These are phyloP conservation scores for Elephantulus edwardii DNA, from an alignment of 2,113 vertebrate genomes.

Conservation along the genomic window DNA sequence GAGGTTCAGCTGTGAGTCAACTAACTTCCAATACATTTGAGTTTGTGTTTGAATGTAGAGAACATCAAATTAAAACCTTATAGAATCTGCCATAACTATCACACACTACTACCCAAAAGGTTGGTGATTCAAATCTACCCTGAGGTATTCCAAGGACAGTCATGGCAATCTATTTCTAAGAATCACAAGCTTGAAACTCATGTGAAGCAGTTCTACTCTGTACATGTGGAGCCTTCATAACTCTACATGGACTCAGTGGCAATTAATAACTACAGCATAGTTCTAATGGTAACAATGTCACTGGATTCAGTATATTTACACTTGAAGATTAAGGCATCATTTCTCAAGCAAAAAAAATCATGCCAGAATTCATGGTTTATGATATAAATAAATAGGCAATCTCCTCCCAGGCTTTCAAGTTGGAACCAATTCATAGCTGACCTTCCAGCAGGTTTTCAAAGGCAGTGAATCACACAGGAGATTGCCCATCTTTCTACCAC, in stretches of 20 bases:
- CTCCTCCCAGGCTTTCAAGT: too few relatives aligned
- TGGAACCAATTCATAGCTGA: too few relatives aligned
- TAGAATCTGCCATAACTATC: background rate
- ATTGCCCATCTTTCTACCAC: too few relatives aligned
- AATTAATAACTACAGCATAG: background rate
- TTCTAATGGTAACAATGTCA: background rate
- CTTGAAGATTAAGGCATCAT: background rate
- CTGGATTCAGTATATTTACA: background rate
- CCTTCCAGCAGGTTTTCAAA: too few relatives aligned
- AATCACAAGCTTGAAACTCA: background rate
- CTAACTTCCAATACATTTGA: too few relatives aligned
- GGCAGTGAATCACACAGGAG: too few relatives aligned
- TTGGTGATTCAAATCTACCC: background rate
- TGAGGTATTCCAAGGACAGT: background rate
- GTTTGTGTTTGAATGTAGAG: too few relatives aligned
- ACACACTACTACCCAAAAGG: background rate
- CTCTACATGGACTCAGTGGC: background rate
- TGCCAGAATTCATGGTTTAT: background rate
- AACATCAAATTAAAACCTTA: background rate
- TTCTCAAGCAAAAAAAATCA: background rate
- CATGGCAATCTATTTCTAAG: background rate
- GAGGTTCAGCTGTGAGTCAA: too few relatives aligned
- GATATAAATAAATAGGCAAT: too few relatives aligned
- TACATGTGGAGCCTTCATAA: background rate
- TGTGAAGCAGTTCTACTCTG: background rate